Conservation (phyloP, 1,140 invertebrate genomes). For the Rhagoletis zephyria region DNA sequence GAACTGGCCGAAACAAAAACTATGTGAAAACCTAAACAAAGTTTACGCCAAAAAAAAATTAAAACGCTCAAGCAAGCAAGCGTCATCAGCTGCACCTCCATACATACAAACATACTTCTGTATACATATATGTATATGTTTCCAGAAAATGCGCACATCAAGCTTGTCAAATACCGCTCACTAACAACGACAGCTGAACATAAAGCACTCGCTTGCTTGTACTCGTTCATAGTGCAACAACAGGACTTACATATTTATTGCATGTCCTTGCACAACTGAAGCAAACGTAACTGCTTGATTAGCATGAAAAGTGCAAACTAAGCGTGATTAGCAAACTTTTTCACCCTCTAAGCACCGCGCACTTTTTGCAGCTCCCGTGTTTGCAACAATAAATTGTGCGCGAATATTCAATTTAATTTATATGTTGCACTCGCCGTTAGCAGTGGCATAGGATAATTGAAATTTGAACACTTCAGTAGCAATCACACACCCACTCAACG, state of each 20-base stretch:
- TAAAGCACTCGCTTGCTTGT: neutral
- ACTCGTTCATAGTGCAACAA: neutral
- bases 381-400: neutral
- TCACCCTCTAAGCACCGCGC: neutral
- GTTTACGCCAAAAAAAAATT: neutral
- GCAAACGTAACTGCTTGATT: neutral
- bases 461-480: neutral
- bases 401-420: neutral
- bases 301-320: slow-evolving; percentile 40
- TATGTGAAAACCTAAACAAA: neutral
- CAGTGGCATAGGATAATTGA: slow-evolving; percentile 33
- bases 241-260: slow-evolving; percentile 14
- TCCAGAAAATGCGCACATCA: neutral
- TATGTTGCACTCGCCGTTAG: neutral
- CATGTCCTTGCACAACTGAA: neutral
- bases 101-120: too few relatives aligned
- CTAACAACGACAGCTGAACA: neutral
- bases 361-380: neutral
- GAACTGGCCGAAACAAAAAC: neutral
- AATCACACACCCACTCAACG: neutral
- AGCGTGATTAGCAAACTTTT: slow-evolving; percentile 44
- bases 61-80: neutral
- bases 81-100: neutral
- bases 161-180: neutral
- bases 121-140: neutral